Evolutionary conservation across 2,797 vertebrate species (phyloP).

Genomic region (Clarias pachynema): DNA sequence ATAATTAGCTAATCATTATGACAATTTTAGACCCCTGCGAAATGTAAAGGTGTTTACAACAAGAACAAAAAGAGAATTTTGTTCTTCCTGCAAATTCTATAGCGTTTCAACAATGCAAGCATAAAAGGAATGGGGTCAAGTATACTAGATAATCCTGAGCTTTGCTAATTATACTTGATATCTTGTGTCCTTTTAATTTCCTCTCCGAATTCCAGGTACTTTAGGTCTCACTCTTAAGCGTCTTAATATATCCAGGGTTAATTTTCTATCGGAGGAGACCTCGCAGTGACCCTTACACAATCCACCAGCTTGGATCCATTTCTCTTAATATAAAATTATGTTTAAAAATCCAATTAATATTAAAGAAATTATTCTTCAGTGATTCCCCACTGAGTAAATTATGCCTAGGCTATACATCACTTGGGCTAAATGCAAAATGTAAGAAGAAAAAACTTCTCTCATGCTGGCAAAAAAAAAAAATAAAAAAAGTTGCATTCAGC

Average conservation of each 20-base stretch:
- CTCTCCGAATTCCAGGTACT: neutral
- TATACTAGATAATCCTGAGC: neutral
- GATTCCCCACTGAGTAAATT: neutral
- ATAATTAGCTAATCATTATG: neutral
- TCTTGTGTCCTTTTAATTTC: constrained; percentile 10
- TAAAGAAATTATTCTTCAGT: neutral
- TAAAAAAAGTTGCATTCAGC: neutral
- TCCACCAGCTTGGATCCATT: neutral
- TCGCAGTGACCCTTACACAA: neutral
- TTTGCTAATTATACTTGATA: neutral
- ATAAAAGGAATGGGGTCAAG: neutral
- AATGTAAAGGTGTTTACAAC: neutral
- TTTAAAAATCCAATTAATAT: constrained; percentile 9
- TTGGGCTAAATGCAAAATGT: neutral
- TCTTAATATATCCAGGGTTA: neutral
- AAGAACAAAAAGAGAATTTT: neutral
- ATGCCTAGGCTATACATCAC: neutral
- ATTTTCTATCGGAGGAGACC: neutral
- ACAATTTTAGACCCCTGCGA: neutral
- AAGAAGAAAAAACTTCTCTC: neutral
- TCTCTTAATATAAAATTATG: constrained; percentile 1
- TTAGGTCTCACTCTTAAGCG: neutral
- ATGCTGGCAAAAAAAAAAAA: neutral
- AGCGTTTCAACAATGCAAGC: neutral
- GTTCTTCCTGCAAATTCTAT: neutral